Percentiles rank a stretch among this genome's conserved stretches.
Evolutionary conservation across 2,113 vertebrate genomes (phyloP).

Genomic region (Oreotrochilus melanogaster): DNA sequence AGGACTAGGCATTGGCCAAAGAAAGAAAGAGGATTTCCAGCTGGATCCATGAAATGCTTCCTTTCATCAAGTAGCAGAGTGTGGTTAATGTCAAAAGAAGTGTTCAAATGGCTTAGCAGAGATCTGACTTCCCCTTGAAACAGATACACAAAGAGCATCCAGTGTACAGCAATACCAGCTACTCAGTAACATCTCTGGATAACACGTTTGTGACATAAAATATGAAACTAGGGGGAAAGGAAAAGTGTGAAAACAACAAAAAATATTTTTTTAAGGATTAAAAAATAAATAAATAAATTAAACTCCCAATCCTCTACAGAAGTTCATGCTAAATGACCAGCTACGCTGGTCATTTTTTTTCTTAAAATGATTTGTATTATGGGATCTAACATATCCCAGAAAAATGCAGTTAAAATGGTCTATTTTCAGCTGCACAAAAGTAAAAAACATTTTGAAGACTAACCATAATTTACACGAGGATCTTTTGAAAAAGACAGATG

Average conservation of each 20-base stretch:
- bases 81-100: slow-evolving; percentile 50
- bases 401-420: neutral
- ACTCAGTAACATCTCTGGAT: neutral
- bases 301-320: neutral
- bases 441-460: neutral
- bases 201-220: neutral
- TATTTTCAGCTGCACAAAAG: neutral
- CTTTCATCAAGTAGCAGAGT: neutral
- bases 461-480: neutral
- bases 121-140: neutral
- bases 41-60: neutral
- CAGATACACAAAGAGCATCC: neutral
- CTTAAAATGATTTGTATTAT: neutral
- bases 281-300: neutral
- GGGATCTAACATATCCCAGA: neutral
- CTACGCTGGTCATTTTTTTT: neutral
- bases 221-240: neutral
- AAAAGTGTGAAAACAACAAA: neutral
- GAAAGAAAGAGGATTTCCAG: slow-evolving; percentile 12
- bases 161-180: neutral
- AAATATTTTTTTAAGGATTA: neutral
- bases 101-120: neutral
- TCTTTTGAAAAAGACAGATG: neutral
- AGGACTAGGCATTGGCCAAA: slow-evolving; percentile 8
- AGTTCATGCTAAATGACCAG: neutral